A percentile compares a stretch with the other conserved stretches of the same genome.
Evolutionary conservation across 2,888 invertebrate species (phyloP).

Genomic region (Microctonus hyperodae): DNA sequence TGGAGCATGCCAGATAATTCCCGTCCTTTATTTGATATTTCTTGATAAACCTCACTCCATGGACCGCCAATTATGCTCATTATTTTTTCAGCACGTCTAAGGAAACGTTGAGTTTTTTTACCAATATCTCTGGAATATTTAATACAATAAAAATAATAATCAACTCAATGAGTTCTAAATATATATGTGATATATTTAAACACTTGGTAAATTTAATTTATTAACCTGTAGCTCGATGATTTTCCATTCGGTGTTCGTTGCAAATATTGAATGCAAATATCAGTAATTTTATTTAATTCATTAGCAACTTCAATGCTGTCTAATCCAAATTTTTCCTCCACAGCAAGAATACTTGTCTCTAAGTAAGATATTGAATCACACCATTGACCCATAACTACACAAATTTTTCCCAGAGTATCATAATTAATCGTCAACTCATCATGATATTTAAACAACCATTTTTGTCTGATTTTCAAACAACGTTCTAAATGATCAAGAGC

Average conservation of each 20-base stretch:
- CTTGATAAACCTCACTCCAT: conserved; percentile 64
- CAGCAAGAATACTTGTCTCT: conserved; percentile 67
- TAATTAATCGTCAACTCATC: conserved; percentile 62
- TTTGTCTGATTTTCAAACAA: conserved; percentile 63
- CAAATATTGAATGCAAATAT: conserved; percentile 68
- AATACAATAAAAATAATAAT: conserved; percentile 10
- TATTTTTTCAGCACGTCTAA: conserved; percentile 65
- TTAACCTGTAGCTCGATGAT: conserved; percentile 47
- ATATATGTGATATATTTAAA: too few species aligned
- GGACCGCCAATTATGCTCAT: conserved; percentile 66
- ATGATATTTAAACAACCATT: conserved; percentile 66
- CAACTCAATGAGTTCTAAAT: not conserved
- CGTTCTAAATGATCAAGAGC: conserved; percentile 62
- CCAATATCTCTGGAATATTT: conserved; percentile 63
- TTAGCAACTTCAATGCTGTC: conserved; percentile 73
- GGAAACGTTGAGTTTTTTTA: conserved; percentile 64
- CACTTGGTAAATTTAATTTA: conserved; percentile 17
- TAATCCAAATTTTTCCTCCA: conserved; percentile 70
- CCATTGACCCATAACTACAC: conserved; percentile 63
- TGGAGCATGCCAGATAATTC: conserved; percentile 60
- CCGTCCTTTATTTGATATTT: conserved; percentile 62
- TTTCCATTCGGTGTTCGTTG: conserved; percentile 41
- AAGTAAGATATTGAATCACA: conserved; percentile 62
- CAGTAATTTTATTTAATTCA: conserved; percentile 71
- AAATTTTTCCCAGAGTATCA: conserved; percentile 66